These are phyloP conservation scores for Lordiphosa mommai DNA, from an alignment of 1,140 invertebrate genomes.

Conservation along the genomic window DNA sequence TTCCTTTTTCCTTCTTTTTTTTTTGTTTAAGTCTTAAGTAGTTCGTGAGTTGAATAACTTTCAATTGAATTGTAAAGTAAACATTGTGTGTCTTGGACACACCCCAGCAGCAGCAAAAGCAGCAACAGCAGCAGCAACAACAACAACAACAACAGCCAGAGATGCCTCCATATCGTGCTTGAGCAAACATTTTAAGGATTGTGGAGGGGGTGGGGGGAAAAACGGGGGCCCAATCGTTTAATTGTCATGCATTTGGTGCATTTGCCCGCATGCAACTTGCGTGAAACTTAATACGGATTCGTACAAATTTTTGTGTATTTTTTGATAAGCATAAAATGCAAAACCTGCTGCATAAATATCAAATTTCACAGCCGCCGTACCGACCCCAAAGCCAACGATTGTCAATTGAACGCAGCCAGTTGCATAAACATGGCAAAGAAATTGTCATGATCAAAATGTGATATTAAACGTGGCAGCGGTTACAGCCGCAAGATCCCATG, in stretches of 20 bases:
- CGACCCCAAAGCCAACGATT: conserved; percentile 44
- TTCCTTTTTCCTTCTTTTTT: conserved; percentile 22
- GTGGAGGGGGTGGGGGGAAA: background rate
- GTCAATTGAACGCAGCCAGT: conserved; percentile 73
- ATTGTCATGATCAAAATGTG: conserved; percentile 77
- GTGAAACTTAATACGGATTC: conserved; percentile 68
- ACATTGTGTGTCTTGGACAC: conserved; percentile 70
- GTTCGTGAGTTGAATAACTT: conserved; percentile 79
- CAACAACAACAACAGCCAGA: conserved; percentile 5
- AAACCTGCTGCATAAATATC: conserved; percentile 77
- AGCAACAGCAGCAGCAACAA: conserved; percentile 12
- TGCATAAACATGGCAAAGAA: conserved; percentile 77
- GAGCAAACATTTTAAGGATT: conserved; percentile 70
- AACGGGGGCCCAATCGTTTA: conserved; percentile 37
- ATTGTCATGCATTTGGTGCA: conserved; percentile 75
- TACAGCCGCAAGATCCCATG: conserved; percentile 11
- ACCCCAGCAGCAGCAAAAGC: conserved; percentile 44
- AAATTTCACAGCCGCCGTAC: conserved; percentile 64
- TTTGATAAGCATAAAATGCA: conserved; percentile 76
- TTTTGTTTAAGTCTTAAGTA: conserved; percentile 65
- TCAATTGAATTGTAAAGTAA: conserved; percentile 79
- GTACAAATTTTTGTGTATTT: conserved; percentile 31
- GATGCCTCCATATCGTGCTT: conserved; percentile 48
- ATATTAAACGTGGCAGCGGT: conserved; percentile 67
- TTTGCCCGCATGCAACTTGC: conserved; percentile 63